A percentile compares a stretch with the other conserved stretches of the same genome.
Conservation (phyloP, 2,797 vertebrate species). For the Allobates femoralis region DNA sequence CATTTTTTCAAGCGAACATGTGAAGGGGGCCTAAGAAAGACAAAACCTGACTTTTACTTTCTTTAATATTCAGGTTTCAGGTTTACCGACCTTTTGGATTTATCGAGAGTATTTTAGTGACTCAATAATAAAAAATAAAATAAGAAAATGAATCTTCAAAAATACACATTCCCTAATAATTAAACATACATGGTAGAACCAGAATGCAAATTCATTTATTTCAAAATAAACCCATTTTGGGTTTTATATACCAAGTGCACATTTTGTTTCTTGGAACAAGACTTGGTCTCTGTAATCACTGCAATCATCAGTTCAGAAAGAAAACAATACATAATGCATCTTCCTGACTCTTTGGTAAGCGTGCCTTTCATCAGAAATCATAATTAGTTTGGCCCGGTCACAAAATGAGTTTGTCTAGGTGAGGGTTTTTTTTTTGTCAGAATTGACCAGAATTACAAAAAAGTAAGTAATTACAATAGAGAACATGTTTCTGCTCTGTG, state of each 20-base stretch:
- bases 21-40: too few relatives aligned
- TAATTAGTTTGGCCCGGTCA: constrained; percentile 2
- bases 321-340: constrained; percentile 9
- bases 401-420: background rate
- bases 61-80: too few relatives aligned
- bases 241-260: background rate
- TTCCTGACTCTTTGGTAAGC: background rate
- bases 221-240: background rate
- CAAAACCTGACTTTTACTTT: too few relatives aligned
- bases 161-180: too few relatives aligned
- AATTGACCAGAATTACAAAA: constrained; percentile 1
- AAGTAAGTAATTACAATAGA: too few relatives aligned
- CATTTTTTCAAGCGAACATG: too few relatives aligned
- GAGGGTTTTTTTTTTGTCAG: background rate
- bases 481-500: background rate
- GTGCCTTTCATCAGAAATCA: background rate
- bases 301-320: constrained; percentile 20
- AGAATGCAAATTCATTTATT: background rate
- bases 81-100: too few relatives aligned
- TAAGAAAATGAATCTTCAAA: too few relatives aligned
- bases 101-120: too few relatives aligned
- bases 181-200: background rate
- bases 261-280: background rate
- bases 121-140: too few relatives aligned
- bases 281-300: background rate